Evolutionary conservation across 2,888 invertebrate genomes (phyloP).

Genomic region (Diarsia brunnea): DNA sequence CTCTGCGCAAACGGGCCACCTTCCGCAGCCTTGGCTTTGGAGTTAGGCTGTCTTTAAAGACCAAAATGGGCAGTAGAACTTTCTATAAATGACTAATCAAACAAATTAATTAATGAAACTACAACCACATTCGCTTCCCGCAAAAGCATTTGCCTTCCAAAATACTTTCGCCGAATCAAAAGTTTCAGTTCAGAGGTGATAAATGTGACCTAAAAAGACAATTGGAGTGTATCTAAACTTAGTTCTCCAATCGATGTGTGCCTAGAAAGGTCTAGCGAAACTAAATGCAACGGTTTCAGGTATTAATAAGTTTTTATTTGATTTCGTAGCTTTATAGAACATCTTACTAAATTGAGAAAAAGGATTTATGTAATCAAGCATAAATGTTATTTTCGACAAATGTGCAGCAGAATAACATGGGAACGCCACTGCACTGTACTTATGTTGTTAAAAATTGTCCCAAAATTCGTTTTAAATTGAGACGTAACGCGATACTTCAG

Average conservation of each 20-base stretch:
- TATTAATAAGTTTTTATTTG: background rate
- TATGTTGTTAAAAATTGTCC: background rate
- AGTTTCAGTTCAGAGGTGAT: conserved; percentile 22
- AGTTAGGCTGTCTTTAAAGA: background rate
- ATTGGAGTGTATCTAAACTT: conserved; percentile 51
- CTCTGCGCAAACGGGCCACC: too few species aligned
- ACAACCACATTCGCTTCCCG: background rate
- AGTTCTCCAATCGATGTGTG: conserved; percentile 33
- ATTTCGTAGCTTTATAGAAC: background rate
- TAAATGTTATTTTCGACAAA: background rate
- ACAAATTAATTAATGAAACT: background rate
- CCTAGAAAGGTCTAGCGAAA: conserved; percentile 18
- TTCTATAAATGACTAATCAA: background rate
- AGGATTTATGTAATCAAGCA: background rate
- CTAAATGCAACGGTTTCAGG: conserved; percentile 1
- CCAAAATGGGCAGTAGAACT: background rate
- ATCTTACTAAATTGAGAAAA: background rate
- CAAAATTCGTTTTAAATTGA: background rate
- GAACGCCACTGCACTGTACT: background rate
- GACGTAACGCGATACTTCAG: background rate
- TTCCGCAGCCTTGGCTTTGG: too few species aligned
- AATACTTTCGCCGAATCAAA: conserved; percentile 42
- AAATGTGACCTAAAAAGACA: conserved; percentile 49
- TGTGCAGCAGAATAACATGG: conserved; percentile 1
- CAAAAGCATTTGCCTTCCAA: conserved; percentile 26